Conservation (phyloP, 2,797 vertebrate species). For the Channallabes apus region DNA sequence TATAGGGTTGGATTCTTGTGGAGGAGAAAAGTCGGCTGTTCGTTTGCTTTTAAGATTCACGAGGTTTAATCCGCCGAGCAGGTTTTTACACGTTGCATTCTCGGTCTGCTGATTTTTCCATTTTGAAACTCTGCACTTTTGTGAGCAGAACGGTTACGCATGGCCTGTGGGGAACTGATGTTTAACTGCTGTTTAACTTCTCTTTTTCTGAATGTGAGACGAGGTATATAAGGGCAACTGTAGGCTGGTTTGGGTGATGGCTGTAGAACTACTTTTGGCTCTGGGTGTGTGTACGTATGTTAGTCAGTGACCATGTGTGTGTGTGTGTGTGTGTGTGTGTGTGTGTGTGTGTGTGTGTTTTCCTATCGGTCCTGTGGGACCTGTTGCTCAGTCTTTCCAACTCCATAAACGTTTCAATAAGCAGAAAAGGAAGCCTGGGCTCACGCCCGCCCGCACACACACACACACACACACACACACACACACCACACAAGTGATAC, state of each 20-base stretch:
- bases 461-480: conserved; percentile 28
- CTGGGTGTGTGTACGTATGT: conserved; percentile 9
- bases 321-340: background rate
- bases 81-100: conserved; percentile 7
- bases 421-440: conserved; percentile 19
- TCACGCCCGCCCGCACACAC: background rate
- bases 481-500: background rate
- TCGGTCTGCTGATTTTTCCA: background rate
- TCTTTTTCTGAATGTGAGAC: background rate
- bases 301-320: background rate
- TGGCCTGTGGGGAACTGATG: background rate
- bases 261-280: conserved; percentile 16
- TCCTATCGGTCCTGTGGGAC: conserved; percentile 8
- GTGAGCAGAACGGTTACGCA: background rate
- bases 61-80: background rate
- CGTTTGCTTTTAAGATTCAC: background rate
- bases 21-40: conserved; percentile 16
- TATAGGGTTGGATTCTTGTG: conserved; percentile 18
- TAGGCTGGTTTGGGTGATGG: background rate
- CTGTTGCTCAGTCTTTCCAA: conserved; percentile 35
- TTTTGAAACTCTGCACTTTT: background rate
- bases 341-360: conserved; percentile 1
- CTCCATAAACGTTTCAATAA: conserved; percentile 36
- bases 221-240: background rate
- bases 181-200: background rate